Conservation (phyloP, 2,113 vertebrate genomes). For the Carassius gibelio region DNA sequence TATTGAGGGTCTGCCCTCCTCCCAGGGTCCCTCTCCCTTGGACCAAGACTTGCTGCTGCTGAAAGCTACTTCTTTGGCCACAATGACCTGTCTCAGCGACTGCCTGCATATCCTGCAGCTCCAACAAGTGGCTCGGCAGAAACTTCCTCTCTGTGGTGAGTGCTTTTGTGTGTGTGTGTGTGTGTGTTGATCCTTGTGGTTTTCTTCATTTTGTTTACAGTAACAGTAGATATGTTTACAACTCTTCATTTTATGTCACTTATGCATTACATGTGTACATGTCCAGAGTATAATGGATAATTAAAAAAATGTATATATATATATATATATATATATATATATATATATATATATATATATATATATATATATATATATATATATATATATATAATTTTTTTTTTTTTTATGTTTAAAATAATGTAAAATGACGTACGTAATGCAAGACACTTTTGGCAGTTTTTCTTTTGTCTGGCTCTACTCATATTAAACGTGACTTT, state of each 20-base stretch:
- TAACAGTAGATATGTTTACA: background rate
- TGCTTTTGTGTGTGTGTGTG: background rate
- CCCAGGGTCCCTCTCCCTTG: constrained; percentile 87
- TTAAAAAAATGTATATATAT: no score
- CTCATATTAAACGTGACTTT: background rate
- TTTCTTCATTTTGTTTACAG: background rate
- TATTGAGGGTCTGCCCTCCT: constrained; percentile 89
- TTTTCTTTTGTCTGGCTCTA: background rate
- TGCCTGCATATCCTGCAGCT: constrained; percentile 97
- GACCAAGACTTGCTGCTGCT: constrained; percentile 97
- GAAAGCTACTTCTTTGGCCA: constrained; percentile 97
- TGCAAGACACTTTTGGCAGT: background rate
- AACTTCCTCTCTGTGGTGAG: constrained; percentile 84
- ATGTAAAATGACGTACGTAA: background rate
- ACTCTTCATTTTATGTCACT: background rate
- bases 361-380: no score
- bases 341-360: no score
- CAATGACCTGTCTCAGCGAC: constrained; percentile 96
- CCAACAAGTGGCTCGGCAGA: constrained; percentile 90
- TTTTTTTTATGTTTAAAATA: background rate
- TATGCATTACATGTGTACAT: background rate
- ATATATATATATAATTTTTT: no score
- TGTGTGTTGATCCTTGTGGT: background rate
- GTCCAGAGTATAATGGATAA: no score
- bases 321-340: no score